Conservation (phyloP, 2,888 invertebrate species). For the Leucophenga montana region DNA sequence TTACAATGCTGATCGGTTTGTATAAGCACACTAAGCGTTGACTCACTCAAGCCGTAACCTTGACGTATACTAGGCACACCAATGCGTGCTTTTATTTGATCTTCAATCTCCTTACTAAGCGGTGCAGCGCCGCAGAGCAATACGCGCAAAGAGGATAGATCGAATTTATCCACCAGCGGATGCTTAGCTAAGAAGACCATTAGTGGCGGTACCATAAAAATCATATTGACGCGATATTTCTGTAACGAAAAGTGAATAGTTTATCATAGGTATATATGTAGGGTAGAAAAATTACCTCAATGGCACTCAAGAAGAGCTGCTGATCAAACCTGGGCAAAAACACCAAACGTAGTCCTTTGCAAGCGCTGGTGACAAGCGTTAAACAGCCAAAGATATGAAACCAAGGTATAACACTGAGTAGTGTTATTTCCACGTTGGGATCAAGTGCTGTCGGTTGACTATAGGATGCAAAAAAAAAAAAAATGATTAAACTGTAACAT, state of each 20-base stretch:
- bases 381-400: conserved; percentile 88
- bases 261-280: too few relatives aligned
- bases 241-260: conserved; percentile 35
- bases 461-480: conserved; percentile 2
- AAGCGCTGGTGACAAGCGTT: conserved; percentile 77
- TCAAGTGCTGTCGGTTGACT: conserved; percentile 61
- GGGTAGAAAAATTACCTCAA: conserved; percentile 73
- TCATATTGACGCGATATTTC: conserved; percentile 77
- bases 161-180: conserved; percentile 83
- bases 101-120: conserved; percentile 81
- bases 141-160: conserved; percentile 81
- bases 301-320: conserved; percentile 80
- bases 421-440: conserved; percentile 59
- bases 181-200: conserved; percentile 88
- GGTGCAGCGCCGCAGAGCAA: conserved; percentile 89
- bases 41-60: conserved; percentile 88
- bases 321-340: conserved; percentile 81
- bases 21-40: conserved; percentile 77
- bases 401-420: conserved; percentile 84
- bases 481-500: too few relatives aligned
- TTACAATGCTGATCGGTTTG: conserved; percentile 72
- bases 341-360: conserved; percentile 77
- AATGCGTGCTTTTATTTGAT: conserved; percentile 73
- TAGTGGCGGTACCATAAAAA: conserved; percentile 87
- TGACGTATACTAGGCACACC: conserved; percentile 77